A percentile compares a stretch with the other conserved stretches of the same genome.
phyloP scores from a whole-genome alignment of 2,888 invertebrate species.

The Argyresthia albistria region DNA sequence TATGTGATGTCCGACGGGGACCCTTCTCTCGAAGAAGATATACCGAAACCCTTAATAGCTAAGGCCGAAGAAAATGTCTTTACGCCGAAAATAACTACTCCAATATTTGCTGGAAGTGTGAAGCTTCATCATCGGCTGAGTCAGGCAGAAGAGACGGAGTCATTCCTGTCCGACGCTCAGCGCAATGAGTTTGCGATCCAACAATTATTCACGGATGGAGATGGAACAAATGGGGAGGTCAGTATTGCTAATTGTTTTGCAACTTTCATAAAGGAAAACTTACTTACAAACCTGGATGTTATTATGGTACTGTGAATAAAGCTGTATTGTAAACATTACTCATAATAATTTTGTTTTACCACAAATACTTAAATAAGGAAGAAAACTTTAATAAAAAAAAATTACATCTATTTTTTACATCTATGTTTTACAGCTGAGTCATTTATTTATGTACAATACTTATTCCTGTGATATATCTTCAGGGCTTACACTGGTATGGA shows the following conservation, averaged over 20 bases:
- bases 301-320: no score
- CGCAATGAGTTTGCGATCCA: slow-evolving; percentile 58
- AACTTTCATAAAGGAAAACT: not conserved
- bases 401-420: no score
- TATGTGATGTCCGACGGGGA: slow-evolving; percentile 69
- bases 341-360: no score
- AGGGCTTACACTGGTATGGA: no score
- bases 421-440: no score
- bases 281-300: not conserved
- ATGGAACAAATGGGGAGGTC: slow-evolving; percentile 48
- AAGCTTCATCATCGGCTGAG: slow-evolving; percentile 49
- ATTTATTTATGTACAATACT: no score
- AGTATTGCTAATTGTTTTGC: slow-evolving; percentile 9
- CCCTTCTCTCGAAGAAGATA: slow-evolving; percentile 64
- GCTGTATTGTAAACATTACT: no score
- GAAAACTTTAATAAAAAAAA: no score
- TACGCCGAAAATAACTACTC: slow-evolving; percentile 58
- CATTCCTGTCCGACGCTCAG: slow-evolving; percentile 52
- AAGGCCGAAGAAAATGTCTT: slow-evolving; percentile 58
- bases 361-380: no score
- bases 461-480: no score
- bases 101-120: slow-evolving; percentile 51
- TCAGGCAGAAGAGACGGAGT: slow-evolving; percentile 49
- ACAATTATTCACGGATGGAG: slow-evolving; percentile 54
- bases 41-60: slow-evolving; percentile 51